Base-by-base conservation (phyloP, 2,797 vertebrate genomes). In the Geotria australis region DNA sequence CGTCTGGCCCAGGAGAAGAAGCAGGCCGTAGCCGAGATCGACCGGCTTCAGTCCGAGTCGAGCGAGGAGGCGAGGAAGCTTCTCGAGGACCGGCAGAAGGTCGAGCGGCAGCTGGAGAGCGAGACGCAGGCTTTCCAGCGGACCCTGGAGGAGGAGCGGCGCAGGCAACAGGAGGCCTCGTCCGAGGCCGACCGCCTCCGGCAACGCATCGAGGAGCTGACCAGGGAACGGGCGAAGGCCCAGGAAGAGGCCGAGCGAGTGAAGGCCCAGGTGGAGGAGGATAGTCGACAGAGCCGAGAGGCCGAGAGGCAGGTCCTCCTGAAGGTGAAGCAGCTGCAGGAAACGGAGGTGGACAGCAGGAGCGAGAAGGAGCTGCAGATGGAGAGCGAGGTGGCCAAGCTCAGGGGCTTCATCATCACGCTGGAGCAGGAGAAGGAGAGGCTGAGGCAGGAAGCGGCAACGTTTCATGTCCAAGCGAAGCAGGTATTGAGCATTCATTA, bases 1-100 rank as follows among this genome's bases (percentile, higher is more conserved):
- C 85, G 84, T 71, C 88, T 94, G 78, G 75, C 89, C 48, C 91
- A 88, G 68, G 91, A 99, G 70, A 99, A 99, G 72, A 89, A 93
- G 80, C 85, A 85, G 65, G 91, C 85, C 0, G 81, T 94, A 58
- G 85, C 93, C 68, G 91, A 99, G 65, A 86, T 88, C 46, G 85
- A 80, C 0, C 78, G 65, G 68, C 85, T 80, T 0, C 85, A 99
- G 66, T 89, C 91, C 0, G 88, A 95, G 65, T 89, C 89, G 0
- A 80, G 93, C 66, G 83, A 96, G 57, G 80, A 88, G 1, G 85
- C 89, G n/a, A 81, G 88, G 65, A 76, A 74, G 62, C 75, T 99
- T 46, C 75, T 85, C 60, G 79, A 91, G 66, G 89, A 95, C 65
- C 94, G 91, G 66, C 80, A 84, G 47, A 71, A 78, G 56, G 93